Conservation (phyloP, 2,888 invertebrate species). For the Lingula anatina region DNA sequence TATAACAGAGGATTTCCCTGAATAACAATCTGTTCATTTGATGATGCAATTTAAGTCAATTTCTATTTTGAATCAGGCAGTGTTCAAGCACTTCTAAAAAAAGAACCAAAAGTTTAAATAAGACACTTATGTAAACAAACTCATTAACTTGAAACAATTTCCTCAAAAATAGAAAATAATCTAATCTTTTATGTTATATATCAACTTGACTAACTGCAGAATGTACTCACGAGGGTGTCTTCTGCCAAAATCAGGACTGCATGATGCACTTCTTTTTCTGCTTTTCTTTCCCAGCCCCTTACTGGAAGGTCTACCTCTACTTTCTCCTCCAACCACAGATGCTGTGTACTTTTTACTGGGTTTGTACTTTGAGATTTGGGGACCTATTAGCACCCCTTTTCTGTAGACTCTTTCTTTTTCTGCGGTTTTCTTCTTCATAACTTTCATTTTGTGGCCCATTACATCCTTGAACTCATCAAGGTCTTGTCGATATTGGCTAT, state of each 20-base stretch:
- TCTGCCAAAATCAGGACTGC: conserved; percentile 12
- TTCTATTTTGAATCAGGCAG: too few relatives aligned
- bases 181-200: too few relatives aligned
- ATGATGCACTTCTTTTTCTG: conserved; percentile 13
- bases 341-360: too few relatives aligned
- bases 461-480: conserved; percentile 33
- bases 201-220: too few relatives aligned
- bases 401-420: conserved; percentile 19
- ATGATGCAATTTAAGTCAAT: not conserved
- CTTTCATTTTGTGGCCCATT: conserved; percentile 20
- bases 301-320: conserved; percentile 2
- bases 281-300: conserved; percentile 15
- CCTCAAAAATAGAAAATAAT: conserved; percentile 14
- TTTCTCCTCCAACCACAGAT: too few relatives aligned
- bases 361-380: too few relatives aligned
- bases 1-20: not conserved
- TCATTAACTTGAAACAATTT: conserved; percentile 23
- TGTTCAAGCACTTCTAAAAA: too few relatives aligned
- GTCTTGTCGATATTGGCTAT: conserved; percentile 37
- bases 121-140: not conserved
- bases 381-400: not conserved
- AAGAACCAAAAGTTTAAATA: not conserved
- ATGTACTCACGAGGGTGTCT: not conserved
- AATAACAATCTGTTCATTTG: not conserved
- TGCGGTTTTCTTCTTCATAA: conserved; percentile 20